Conservation (phyloP, 2,113 vertebrate species). For the Grammomys surdaster region DNA sequence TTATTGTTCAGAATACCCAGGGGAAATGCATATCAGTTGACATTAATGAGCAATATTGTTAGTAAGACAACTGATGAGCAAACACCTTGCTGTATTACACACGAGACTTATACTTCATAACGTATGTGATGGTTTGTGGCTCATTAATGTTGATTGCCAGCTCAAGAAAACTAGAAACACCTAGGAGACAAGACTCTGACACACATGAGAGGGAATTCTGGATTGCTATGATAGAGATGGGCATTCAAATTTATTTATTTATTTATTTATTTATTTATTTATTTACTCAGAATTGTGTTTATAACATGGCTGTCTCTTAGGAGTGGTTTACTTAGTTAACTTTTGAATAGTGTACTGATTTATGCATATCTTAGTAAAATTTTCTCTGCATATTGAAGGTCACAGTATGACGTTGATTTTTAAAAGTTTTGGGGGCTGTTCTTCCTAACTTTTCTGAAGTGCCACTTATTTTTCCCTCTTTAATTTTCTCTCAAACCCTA, state of each 20-base stretch:
- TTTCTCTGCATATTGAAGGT: background rate
- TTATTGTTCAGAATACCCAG: background rate
- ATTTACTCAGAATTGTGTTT: background rate
- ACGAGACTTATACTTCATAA: background rate
- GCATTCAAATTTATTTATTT: rapidly evolving
- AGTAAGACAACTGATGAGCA: background rate
- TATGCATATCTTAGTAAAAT: background rate
- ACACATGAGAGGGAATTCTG: background rate
- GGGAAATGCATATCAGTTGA: background rate
- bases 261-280: background rate
- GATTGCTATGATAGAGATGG: background rate
- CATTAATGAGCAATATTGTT: background rate
- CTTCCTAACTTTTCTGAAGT: conserved; percentile 27
- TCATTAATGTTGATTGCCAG: background rate
- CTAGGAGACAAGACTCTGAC: background rate
- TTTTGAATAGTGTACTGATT: background rate
- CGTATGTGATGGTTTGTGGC: background rate
- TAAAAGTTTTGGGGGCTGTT: conserved; percentile 54
- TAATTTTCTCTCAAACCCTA: background rate
- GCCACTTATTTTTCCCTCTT: conserved; percentile 19
- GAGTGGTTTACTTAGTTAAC: conserved; percentile 2
- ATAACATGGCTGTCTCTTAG: background rate
- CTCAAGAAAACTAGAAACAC: too few relatives aligned
- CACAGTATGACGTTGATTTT: conserved; percentile 36
- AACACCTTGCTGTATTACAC: background rate